Percentiles rank a stretch among this genome's conserved stretches.
Evolutionary conservation across 92 coral and sea anemone species (phyloP).

Genomic region (Micromussa lordhowensis): DNA sequence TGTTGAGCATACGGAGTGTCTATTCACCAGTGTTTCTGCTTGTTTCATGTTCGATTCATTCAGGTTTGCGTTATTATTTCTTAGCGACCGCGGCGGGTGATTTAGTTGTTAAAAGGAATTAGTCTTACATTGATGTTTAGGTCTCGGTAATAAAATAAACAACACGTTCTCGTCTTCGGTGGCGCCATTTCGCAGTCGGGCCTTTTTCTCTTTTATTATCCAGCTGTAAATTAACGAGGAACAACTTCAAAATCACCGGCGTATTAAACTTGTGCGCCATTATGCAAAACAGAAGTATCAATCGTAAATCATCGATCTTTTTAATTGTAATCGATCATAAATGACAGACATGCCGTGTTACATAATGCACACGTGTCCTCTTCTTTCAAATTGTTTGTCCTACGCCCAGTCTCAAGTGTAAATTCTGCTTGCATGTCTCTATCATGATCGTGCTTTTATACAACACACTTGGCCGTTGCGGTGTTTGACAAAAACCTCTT

Average conservation of each 20-base stretch:
- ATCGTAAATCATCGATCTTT: neutral
- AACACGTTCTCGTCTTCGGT: conserved; percentile 5
- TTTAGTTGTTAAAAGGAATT: conserved; percentile 46
- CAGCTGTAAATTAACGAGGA: neutral
- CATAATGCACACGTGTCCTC: neutral
- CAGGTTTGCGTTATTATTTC: neutral
- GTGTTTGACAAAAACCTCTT: neutral
- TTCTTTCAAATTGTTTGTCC: neutral
- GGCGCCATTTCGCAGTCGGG: conserved; percentile 17
- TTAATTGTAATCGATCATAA: neutral
- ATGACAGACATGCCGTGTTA: conserved; percentile 1
- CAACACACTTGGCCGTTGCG: neutral
- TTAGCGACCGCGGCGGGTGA: conserved; percentile 13
- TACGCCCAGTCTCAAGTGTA: neutral
- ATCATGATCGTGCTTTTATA: too few species aligned
- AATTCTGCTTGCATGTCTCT: neutral
- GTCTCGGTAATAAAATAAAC: conserved; percentile 2
- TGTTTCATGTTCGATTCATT: neutral
- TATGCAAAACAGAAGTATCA: neutral
- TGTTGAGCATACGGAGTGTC: neutral
- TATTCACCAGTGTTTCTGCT: neutral
- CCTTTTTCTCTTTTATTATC: neutral
- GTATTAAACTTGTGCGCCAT: neutral
- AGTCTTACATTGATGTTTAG: conserved; percentile 18
- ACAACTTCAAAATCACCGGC: neutral